Evolutionary conservation across 2,888 invertebrate genomes (phyloP).

Genomic region (Xestia rhomboidea): DNA sequence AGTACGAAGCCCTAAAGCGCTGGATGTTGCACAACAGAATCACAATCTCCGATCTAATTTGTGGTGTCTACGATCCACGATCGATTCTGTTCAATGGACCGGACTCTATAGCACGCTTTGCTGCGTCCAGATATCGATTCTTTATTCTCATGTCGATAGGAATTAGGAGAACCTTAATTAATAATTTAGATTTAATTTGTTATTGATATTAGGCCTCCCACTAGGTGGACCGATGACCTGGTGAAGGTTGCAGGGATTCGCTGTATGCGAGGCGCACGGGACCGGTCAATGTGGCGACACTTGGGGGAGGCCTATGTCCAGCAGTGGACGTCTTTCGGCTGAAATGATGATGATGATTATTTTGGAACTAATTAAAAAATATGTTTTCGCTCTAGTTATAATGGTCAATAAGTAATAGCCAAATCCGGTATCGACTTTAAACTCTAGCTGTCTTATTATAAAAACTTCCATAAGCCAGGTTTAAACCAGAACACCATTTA

Average conservation of each 20-base stretch:
- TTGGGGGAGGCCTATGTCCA: no score
- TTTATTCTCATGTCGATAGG: neutral
- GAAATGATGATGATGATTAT: neutral
- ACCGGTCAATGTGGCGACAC: no score
- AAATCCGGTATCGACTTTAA: neutral
- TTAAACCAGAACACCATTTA: no score
- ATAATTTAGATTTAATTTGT: no score
- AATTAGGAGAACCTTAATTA: conserved; percentile 9
- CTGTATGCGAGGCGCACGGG: no score
- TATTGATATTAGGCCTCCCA: neutral
- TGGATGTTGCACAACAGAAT: neutral
- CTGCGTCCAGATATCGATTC: conserved; percentile 5
- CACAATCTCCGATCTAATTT: neutral
- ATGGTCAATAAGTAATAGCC: neutral
- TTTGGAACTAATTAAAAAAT: neutral
- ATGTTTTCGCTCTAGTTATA: neutral
- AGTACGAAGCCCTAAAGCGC: neutral
- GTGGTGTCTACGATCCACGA: conserved; percentile 4
- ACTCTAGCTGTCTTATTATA: no score
- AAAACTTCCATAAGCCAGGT: no score
- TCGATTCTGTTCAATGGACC: conserved; percentile 17
- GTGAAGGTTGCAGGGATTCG: no score
- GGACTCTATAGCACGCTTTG: conserved; percentile 15
- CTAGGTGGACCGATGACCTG: no score
- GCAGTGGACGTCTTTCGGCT: no score